Conservation (phyloP, 1,140 invertebrate genomes). For the Sesamia nonagrioides region DNA sequence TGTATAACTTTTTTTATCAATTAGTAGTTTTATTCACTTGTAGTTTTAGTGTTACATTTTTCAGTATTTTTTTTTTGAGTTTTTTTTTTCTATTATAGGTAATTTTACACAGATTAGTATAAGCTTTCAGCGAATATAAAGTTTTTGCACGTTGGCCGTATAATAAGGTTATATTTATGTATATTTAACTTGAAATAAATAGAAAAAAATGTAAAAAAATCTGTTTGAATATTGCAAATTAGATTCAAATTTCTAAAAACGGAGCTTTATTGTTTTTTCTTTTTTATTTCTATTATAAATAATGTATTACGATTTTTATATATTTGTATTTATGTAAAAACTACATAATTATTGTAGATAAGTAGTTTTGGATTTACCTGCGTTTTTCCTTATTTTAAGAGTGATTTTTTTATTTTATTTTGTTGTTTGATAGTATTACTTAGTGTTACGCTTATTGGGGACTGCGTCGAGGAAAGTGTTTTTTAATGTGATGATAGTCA, state of each 20-base stretch:
- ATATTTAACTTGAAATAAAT: constrained; percentile 61
- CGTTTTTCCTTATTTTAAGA: constrained; percentile 76
- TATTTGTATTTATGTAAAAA: constrained; percentile 80
- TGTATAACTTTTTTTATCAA: constrained; percentile 79
- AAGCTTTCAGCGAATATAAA: constrained; percentile 74
- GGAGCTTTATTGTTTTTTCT: constrained; percentile 72
- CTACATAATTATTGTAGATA: constrained; percentile 63
- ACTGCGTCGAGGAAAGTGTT: constrained; percentile 11
- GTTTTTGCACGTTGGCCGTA: constrained; percentile 78
- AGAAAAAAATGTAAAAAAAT: constrained; percentile 65
- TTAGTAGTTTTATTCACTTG: constrained; percentile 68
- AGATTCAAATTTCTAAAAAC: constrained; percentile 74
- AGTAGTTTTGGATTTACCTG: constrained; percentile 67
- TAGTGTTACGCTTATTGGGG: constrained; percentile 74
- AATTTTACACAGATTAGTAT: constrained; percentile 67
- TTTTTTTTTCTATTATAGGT: constrained; percentile 61
- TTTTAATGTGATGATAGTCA: constrained; percentile 9
- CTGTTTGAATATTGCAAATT: constrained; percentile 60
- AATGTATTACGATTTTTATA: constrained; percentile 71
- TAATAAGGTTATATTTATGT: constrained; percentile 62
- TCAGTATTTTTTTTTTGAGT: constrained; percentile 74
- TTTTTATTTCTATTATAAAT: constrained; percentile 52
- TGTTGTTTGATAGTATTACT: constrained; percentile 84
- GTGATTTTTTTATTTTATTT: constrained; percentile 76
- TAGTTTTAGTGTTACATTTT: constrained; percentile 70